Evolutionary conservation across 2,113 vertebrate genomes (phyloP).

Genomic region (Dicerorhinus sumatrensis): DNA sequence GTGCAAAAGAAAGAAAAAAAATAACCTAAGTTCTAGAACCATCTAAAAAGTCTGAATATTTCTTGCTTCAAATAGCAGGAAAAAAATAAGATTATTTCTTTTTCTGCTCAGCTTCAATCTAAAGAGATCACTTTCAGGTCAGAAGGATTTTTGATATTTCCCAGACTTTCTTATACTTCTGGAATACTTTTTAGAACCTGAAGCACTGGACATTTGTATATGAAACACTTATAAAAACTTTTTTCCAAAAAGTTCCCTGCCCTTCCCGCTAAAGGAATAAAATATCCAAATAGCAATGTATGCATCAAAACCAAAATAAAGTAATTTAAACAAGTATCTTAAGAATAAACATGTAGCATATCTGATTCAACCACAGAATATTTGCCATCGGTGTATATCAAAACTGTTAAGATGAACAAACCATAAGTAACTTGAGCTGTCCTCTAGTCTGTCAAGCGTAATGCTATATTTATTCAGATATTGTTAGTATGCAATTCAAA

Average conservation of each 20-base stretch:
- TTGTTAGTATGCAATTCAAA: not conserved
- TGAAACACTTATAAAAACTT: not conserved
- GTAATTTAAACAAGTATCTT: constrained; percentile 32
- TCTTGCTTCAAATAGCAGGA: not conserved
- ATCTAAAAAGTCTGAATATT: constrained; percentile 1
- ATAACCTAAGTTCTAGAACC: not conserved
- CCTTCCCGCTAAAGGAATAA: not conserved
- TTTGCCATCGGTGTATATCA: not conserved
- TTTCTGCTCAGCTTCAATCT: constrained; percentile 8
- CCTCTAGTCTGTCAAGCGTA: not conserved
- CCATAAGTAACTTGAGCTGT: not conserved
- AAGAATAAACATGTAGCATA: constrained; percentile 14
- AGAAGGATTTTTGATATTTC: constrained; percentile 1
- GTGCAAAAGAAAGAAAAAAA: not conserved
- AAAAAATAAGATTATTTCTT: constrained; percentile 24
- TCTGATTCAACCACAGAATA: constrained; percentile 44
- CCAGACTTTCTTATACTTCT: not conserved
- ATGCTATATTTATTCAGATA: constrained; percentile 36
- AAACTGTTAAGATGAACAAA: not conserved
- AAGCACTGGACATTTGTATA: not conserved
- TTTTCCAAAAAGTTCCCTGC: not conserved
- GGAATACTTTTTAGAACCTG: not conserved
- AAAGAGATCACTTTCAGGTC: constrained; percentile 15
- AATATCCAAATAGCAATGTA: not conserved
- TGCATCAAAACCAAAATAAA: constrained; percentile 30